Base-by-base conservation (phyloP, 2,797 vertebrate genomes). In the Aldrovandia affinis region DNA sequence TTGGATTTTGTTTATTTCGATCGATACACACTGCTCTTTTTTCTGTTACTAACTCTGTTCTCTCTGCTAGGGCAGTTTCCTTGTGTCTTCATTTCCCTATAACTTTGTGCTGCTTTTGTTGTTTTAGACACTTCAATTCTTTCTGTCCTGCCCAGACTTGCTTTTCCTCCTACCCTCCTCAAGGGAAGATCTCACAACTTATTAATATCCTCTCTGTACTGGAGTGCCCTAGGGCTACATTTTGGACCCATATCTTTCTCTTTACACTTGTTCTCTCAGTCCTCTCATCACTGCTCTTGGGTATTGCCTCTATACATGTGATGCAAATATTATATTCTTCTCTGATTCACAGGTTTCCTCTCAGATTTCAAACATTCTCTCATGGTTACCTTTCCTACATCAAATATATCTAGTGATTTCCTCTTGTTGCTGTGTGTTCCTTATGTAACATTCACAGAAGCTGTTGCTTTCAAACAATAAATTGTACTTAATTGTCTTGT, bases 141-240 rank as follows among this genome's bases (percentile, higher is more conserved):
- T 77, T 7, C 73, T 9, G 42, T 25, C 9, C 20, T 77, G 73
- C 42, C 42, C 20, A 77, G 22, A 77, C 73, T 47, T 44, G 73
- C 20, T n/a, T 4, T 6, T 44, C 42, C 42, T 47, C 42, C 10
- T n/a, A 25, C 25, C 73, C 42, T 47, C 7, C 73, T 77, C 39
- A 77, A 77, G 73, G 73, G 39, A 22, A 18, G 30, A 22, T 42
- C 8, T 77, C 73, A 77, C 22, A 77, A 9, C 39, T 44, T 47
- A 44, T 77, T 77, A 73, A 73, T 39, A 77, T 77, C 73, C 73
- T 77, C 73, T 77, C 22, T 77, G 22, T 77, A 44, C 7, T 25
- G 39, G 39, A 77, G 73, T 15, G 55, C 55, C 55, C 55, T 14
- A 57, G 2, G 55, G 55, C 55, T 57, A 2, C 15, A 14, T 57